Base-by-base conservation (phyloP, 2,113 vertebrate genomes). In the Oreotrochilus melanogaster region DNA sequence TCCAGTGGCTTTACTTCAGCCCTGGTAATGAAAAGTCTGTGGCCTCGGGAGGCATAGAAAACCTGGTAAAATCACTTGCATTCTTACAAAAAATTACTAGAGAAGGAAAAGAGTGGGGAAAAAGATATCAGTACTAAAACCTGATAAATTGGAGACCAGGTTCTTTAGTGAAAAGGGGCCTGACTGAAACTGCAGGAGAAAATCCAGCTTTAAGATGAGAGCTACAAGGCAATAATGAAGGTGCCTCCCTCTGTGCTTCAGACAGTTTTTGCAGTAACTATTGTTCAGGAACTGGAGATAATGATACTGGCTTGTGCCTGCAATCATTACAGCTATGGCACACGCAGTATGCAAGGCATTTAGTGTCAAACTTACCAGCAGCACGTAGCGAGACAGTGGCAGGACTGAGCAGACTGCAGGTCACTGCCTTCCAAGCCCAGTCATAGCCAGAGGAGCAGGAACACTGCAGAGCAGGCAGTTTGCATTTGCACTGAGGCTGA, bases 241-340 rank as follows among this genome's bases (percentile, higher is more conserved):
- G 51, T 0, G 0, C 81, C 72, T 94, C 79, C 88, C 85, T 64
- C 85, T 92, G 90, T 74, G 94, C 67, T 71, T 74, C 88, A 79
- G 78, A 37, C 66, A 80, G 71, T 19, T 85, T 93, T 94, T 78
- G 43, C 25, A 80, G 81, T 67, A 88, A 70, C 37, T 27, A 58
- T 48, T n/a, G 30, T 60, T 89, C 74, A 86, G 79, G 88, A 96
- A 62, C 93, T 69, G 56, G 89, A 71, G 75, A 48, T 86, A 95
- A 95, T 25, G 60, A 43, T 70, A 51, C 83, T 33, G 45, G 78
- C 61, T 86, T 67, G 64, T 89, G 75, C 51, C 86, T 80, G 72
- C 93, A 86, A 27, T 80, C 88, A 50, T 88, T 83, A 56, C 33
- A 90, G 88, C 88, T 75, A 1, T 23, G 67, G 86, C 75, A 86